Percentiles rank a stretch among this genome's conserved stretches.
Evolutionary conservation across 2,797 vertebrate species (phyloP).

Genomic region (Halcyon smyrnensis): DNA sequence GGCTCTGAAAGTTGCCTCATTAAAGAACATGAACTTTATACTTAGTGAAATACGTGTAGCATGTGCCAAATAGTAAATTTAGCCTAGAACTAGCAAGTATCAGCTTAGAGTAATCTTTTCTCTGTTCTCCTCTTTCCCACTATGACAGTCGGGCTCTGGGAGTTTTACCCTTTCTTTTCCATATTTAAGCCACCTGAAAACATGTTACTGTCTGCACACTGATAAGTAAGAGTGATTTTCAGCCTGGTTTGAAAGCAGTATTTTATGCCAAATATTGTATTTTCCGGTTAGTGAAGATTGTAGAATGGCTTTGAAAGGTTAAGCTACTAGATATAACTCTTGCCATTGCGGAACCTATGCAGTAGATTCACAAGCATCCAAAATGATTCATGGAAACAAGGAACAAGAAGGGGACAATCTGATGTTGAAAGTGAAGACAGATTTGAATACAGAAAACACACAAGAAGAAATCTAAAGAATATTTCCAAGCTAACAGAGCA

Average conservation of each 20-base stretch:
- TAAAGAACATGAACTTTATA: not conserved
- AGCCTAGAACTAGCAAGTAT: not conserved
- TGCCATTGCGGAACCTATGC: not conserved
- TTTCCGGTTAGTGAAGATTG: not conserved
- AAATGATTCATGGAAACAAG: not conserved
- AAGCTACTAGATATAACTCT: not conserved
- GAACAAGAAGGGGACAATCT: not conserved
- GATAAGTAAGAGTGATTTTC: not conserved
- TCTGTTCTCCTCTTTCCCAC: not conserved
- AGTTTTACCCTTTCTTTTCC: not conserved
- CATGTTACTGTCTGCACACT: not conserved
- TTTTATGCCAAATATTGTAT: not conserved
- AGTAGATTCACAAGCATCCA: not conserved
- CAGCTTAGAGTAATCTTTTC: not conserved
- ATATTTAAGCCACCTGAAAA: not conserved
- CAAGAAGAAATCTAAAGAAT: not conserved
- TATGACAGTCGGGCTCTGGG: not conserved
- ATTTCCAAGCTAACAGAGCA: not conserved
- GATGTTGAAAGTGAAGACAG: not conserved
- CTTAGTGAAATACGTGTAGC: not conserved
- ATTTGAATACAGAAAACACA: conserved; percentile 7
- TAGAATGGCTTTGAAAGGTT: conserved; percentile 1
- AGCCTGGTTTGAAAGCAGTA: not conserved
- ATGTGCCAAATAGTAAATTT: not conserved
- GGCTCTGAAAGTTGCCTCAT: not conserved